Percentiles rank a stretch among this genome's conserved stretches.
phyloP scores from a whole-genome alignment of 30 jellyfish, hydroid and myxozoan species.

The Hydractinia echinata region DNA sequence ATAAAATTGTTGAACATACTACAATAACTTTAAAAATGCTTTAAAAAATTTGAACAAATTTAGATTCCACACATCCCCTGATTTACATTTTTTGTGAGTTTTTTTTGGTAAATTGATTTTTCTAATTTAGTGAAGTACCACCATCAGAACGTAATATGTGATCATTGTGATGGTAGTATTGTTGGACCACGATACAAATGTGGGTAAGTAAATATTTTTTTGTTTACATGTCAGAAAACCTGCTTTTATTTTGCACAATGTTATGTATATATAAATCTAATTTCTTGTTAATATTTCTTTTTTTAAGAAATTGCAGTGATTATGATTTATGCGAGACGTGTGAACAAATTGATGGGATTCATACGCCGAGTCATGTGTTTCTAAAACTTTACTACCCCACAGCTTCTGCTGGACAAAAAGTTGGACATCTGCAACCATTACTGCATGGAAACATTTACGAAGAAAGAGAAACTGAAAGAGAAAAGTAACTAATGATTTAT shows the following conservation, averaged over 20 bases:
- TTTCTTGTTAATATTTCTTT: background rate
- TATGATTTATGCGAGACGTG: constrained; percentile 82
- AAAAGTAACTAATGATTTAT: constrained; percentile 14
- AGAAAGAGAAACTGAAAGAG: constrained; percentile 33
- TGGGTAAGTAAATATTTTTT: constrained; percentile 59
- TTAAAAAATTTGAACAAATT: too few relatives aligned
- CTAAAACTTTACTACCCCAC: constrained; percentile 68
- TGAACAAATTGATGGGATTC: constrained; percentile 68
- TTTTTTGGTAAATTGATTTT: background rate
- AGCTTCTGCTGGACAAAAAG: constrained; percentile 64
- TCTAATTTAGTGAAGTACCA: constrained; percentile 28
- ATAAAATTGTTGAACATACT: too few relatives aligned
- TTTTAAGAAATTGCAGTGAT: constrained; percentile 78
- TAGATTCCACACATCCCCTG: too few relatives aligned
- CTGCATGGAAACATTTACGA: constrained; percentile 60
- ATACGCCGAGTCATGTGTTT: constrained; percentile 74
- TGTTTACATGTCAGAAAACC: background rate
- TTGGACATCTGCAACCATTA: constrained; percentile 50
- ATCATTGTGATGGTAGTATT: constrained; percentile 59
- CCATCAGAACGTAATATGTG: constrained; percentile 74
- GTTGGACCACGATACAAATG: constrained; percentile 88
- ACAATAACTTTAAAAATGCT: too few relatives aligned
- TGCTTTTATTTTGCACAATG: background rate
- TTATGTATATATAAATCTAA: background rate
- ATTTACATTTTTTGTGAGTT: background rate